Percentiles rank a stretch among this genome's conserved stretches.
phyloP scores from a whole-genome alignment of 2,888 invertebrate species.

The Drosophila nr. perissopoda region DNA sequence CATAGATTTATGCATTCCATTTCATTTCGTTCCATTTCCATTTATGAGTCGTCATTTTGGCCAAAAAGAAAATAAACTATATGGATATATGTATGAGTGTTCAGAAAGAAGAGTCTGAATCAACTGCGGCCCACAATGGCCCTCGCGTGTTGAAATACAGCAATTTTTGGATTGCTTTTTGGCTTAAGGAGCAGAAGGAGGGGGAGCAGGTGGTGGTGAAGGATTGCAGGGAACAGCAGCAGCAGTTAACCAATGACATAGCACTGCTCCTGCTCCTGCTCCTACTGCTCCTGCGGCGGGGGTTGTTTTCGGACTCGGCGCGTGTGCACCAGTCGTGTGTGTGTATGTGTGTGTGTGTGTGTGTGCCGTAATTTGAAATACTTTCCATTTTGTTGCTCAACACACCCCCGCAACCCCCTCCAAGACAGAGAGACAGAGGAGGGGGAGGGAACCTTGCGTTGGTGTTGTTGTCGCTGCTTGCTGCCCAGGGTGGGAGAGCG shows the following conservation, averaged over 20 bases:
- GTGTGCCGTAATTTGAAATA: constrained; percentile 75
- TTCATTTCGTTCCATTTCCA: constrained; percentile 61
- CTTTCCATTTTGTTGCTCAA: constrained; percentile 75
- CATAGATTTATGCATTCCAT: constrained; percentile 58
- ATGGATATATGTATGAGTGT: constrained; percentile 13
- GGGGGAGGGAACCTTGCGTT: constrained; percentile 6
- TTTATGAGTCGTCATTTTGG: constrained; percentile 76
- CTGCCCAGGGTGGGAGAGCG: constrained; percentile 59
- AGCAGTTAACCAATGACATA: constrained; percentile 76
- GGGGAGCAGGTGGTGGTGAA: neutral
- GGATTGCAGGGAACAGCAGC: constrained; percentile 17
- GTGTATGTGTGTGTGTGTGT: constrained; percentile 14
- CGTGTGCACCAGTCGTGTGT: constrained; percentile 52
- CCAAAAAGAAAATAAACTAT: constrained; percentile 29
- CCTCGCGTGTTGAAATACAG: constrained; percentile 75
- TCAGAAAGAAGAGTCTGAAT: constrained; percentile 2
- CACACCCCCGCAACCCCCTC: constrained; percentile 3
- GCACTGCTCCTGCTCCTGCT: constrained; percentile 31
- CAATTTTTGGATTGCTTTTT: constrained; percentile 73
- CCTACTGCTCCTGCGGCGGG: constrained; percentile 35
- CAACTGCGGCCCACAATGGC: constrained; percentile 19
- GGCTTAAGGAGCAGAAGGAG: constrained; percentile 34
- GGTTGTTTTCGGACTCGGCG: constrained; percentile 71
- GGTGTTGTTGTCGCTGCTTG: constrained; percentile 11
- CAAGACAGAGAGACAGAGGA: neutral